Conservation (phyloP, 2,888 invertebrate species). For the Willowsia nigromaculata region DNA sequence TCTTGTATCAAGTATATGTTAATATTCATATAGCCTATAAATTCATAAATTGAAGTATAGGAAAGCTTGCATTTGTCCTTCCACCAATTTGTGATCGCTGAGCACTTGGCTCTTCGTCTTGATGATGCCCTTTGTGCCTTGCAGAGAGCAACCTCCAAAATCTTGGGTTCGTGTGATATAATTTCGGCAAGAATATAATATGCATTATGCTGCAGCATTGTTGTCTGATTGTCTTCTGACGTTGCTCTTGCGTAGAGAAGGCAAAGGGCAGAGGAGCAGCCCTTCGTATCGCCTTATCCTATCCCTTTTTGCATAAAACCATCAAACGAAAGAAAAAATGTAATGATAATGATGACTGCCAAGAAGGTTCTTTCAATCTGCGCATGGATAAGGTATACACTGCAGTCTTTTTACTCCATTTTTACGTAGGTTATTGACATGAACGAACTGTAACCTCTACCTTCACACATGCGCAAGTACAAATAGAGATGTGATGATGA, state of each 20-base stretch:
- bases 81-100: not conserved
- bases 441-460: constrained; percentile 61
- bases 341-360: not conserved
- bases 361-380: constrained; percentile 28
- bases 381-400: not conserved
- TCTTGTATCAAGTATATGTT: not conserved
- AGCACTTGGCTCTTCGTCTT: not conserved
- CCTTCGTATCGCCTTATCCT: not conserved
- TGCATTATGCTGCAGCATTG: not conserved
- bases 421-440: constrained; percentile 61
- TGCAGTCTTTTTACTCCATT: not conserved
- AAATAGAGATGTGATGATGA: too few relatives aligned
- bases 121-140: not conserved
- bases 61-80: not conserved
- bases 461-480: constrained; percentile 50
- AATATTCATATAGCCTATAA: not conserved
- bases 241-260: constrained; percentile 55
- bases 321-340: not conserved
- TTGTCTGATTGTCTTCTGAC: not conserved
- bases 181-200: not conserved
- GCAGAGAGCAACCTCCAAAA: not conserved
- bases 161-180: not conserved
- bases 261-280: constrained; percentile 62
- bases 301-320: not conserved
- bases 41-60: not conserved